Base-by-base conservation (phyloP, 2,797 vertebrate genomes). In the Paratrypauchen microcephalus region DNA sequence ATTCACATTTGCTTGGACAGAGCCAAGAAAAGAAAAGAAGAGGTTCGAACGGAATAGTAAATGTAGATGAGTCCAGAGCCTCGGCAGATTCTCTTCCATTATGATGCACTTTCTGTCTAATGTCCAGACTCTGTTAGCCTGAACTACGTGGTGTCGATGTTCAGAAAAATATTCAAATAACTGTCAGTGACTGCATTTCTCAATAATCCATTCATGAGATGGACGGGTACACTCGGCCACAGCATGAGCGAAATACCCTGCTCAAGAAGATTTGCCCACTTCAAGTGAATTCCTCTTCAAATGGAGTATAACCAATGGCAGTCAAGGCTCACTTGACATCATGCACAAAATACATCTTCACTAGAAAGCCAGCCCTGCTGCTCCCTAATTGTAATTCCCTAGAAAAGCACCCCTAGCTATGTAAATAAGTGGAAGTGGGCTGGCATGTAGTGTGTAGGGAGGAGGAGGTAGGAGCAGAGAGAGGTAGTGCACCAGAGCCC, bases 341-440 rank as follows among this genome's bases (percentile, higher is more conserved):
- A 66, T 72, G 73, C 50, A 36, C 58, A 64, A 59, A 83, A 73
- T 65, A 81, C 77, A 76, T 67, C 79, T 86, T 79, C 79, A 78
- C 77, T 85, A 80, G 73, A 81, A 86, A 86, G 79, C 80, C 79
- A 73, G 73, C 72, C 69, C 73, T 66, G 70, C 78, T 76, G 71
- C 70, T 73, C 78, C 72, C 84, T 88, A 85, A 89, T 90, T 90
- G 81, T 89, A 87, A 90, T 90, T 91, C 87, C 76, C 86, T 81
- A 83, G 85, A 86, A 88, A 91, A 88, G 78, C 81, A 81, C 88
- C 83, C 77, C 65, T 72, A 84, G 87, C 84, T 86, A 89, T 90
- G 88, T 91, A 90, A 91, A 92, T 91, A 90, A 87, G 81, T 82
- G 80, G 82, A 73, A 72, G 78, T 63, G 77, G 78, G 61, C 71